Evolutionary conservation across 2,797 vertebrate species (phyloP).

Genomic region (Tenualosa thibaudeaui): DNA sequence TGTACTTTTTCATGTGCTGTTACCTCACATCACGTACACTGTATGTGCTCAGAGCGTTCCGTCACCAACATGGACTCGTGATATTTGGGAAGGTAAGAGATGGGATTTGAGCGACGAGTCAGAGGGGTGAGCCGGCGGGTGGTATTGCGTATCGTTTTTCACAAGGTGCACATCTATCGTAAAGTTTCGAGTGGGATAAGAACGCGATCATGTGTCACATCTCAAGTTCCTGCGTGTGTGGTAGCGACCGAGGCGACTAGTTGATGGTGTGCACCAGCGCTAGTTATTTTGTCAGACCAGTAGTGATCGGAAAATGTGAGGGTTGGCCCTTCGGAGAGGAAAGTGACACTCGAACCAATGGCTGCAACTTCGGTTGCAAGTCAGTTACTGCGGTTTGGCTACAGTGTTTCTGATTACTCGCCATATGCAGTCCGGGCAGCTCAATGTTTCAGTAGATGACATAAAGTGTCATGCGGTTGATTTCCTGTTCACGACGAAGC

Average conservation of each 20-base stretch:
- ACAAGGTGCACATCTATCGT: slow-evolving; percentile 45
- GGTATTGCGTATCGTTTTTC: slow-evolving; percentile 50
- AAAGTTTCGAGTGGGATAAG: slow-evolving; percentile 61
- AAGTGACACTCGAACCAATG: slow-evolving; percentile 38
- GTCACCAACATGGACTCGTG: slow-evolving; percentile 37
- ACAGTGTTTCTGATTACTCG: neutral
- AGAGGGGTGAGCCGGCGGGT: slow-evolving; percentile 26
- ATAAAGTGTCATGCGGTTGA: slow-evolving; percentile 22
- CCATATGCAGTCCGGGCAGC: neutral
- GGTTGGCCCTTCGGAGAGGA: slow-evolving; percentile 17
- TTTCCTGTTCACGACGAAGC: neutral
- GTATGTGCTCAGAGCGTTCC: slow-evolving; percentile 38
- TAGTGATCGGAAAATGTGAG: slow-evolving; percentile 27
- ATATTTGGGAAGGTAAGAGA: slow-evolving; percentile 44
- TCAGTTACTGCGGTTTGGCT: slow-evolving; percentile 1
- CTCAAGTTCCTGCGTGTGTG: slow-evolving; percentile 48
- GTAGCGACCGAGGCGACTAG: slow-evolving; percentile 30
- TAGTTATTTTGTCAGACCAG: slow-evolving; percentile 33
- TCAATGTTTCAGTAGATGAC: slow-evolving; percentile 27
- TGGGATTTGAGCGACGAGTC: neutral
- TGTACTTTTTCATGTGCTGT: slow-evolving; percentile 41
- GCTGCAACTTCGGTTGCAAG: slow-evolving; percentile 29
- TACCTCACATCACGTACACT: slow-evolving; percentile 27
- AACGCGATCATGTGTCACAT: slow-evolving; percentile 58
- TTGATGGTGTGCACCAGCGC: slow-evolving; percentile 40